Conservation (phyloP, 2,888 invertebrate genomes). For the Torymus texanus region DNA sequence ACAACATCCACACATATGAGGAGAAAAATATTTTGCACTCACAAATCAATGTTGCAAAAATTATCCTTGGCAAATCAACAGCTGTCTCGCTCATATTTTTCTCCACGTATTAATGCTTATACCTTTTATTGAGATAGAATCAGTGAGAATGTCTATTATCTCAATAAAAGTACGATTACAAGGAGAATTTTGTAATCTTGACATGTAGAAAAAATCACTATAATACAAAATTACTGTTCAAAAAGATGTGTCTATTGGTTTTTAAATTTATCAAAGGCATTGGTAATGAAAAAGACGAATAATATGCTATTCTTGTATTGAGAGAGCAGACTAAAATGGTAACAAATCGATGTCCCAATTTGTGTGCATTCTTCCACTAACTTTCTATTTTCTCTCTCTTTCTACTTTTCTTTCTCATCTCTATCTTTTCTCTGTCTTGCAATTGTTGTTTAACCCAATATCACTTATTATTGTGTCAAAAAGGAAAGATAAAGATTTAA, state of each 20-base stretch:
- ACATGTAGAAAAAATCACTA: conserved; percentile 8
- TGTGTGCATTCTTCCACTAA: conserved; percentile 54
- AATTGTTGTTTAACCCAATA: conserved; percentile 39
- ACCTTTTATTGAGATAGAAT: conserved; percentile 34
- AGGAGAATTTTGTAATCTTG: conserved; percentile 42
- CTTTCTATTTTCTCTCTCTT: conserved; percentile 45
- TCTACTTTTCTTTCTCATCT: conserved; percentile 32
- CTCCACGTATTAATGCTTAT: conserved; percentile 35
- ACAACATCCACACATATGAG: conserved; percentile 56
- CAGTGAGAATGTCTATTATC: conserved; percentile 5
- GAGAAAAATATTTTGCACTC: conserved; percentile 42
- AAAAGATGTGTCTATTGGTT: conserved; percentile 34
- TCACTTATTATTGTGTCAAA: conserved; percentile 15
- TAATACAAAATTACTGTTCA: conserved; percentile 23
- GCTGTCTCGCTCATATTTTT: conserved; percentile 34
- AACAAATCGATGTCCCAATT: conserved; percentile 59
- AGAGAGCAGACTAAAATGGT: conserved; percentile 73
- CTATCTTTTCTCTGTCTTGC: conserved; percentile 32
- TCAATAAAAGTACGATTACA: conserved; percentile 28
- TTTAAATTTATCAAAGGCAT: conserved; percentile 28
- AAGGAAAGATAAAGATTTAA: conserved; percentile 36
- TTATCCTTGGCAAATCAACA: conserved; percentile 4
- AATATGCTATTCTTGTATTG: conserved; percentile 56
- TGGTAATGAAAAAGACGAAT: conserved; percentile 36
- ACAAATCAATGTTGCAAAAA: background rate